Base-by-base conservation (phyloP, 2,888 invertebrate genomes). In the Fissipunctia ypsillon region DNA sequence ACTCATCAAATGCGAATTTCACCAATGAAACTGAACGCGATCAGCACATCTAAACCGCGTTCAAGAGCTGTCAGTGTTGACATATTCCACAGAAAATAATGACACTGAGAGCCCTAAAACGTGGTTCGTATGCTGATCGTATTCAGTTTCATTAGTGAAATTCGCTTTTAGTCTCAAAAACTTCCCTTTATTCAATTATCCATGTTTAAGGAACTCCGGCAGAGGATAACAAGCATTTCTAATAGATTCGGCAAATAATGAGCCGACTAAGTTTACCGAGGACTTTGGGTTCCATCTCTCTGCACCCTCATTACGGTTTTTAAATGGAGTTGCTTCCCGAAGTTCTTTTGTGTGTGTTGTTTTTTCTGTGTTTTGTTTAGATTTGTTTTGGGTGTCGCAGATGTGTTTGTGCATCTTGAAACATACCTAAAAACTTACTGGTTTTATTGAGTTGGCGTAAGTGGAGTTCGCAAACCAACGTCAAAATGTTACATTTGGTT, bases 211-310 rank as follows among this genome's bases (percentile, higher is more conserved):
- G 10, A 74, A 74, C 45, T 76, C 52, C 16, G 22, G 9, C 52
- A 65, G 61, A 63, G 54, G 54, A 84, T 73, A 69, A 73, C 68
- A 82, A 79, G 38, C 61, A 57, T 74, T 68, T 72, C 68, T 35
- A 75, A 75, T 80, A 71, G 63, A 83, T 71, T 76, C 54, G 22
- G 35, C 54, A 71, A 78, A 85, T 80, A 83, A 83, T 77, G 69
- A 85, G 60, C 35, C 73, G 7, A 19, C 12, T 61, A 57, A 77
- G 66, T 76, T 84, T 69, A 38, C 48, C 22, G 7, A 60, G n/a
- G 54, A 69, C 50, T 77, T 65, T 45, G 31, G 38, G 31, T 64
- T 65, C 64, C 57, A 48, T 35, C 50, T 66, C 35, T 56, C 28
- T 60, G 52, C 22, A 57, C 69, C 61, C 80, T 84, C 78, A 83